phyloP scores from a whole-genome alignment of 2,113 vertebrate genomes.

The Phoxinus phoxinus region DNA sequence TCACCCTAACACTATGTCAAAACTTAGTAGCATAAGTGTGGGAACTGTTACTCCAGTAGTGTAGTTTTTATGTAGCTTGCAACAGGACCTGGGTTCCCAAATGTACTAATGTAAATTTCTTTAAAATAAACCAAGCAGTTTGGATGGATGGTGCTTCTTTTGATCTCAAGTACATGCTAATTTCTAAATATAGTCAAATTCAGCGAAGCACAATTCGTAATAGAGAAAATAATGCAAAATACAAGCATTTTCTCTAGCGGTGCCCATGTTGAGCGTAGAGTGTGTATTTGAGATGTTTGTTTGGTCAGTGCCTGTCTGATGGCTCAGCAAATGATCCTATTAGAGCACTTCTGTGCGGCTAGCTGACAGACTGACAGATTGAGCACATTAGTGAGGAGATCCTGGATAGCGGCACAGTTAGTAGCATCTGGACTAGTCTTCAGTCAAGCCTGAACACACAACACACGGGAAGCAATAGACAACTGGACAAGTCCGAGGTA shows the following conservation, averaged over 20 bases:
- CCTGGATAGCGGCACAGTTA: background rate
- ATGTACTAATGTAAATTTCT: background rate
- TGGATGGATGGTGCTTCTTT: background rate
- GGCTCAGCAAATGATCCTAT: conserved; percentile 26
- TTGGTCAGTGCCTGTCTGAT: background rate
- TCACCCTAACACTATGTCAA: background rate
- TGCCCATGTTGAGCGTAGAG: background rate
- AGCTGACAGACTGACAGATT: background rate
- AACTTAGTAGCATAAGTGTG: background rate
- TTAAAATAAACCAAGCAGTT: background rate
- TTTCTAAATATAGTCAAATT: background rate
- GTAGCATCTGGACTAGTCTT: background rate
- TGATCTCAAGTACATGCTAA: background rate
- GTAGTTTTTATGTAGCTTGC: background rate
- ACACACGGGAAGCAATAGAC: background rate
- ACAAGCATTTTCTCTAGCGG: background rate
- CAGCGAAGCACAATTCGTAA: background rate
- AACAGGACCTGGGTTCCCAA: background rate
- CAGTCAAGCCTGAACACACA: conserved; percentile 15
- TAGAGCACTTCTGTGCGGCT: background rate
- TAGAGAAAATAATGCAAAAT: background rate
- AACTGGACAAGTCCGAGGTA: background rate
- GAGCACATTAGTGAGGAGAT: background rate
- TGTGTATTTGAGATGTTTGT: conserved; percentile 4
- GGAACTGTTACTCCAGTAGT: background rate